These are phyloP conservation scores for Podargus strigoides DNA, from an alignment of 2,797 vertebrate species.

Conservation along the genomic window DNA sequence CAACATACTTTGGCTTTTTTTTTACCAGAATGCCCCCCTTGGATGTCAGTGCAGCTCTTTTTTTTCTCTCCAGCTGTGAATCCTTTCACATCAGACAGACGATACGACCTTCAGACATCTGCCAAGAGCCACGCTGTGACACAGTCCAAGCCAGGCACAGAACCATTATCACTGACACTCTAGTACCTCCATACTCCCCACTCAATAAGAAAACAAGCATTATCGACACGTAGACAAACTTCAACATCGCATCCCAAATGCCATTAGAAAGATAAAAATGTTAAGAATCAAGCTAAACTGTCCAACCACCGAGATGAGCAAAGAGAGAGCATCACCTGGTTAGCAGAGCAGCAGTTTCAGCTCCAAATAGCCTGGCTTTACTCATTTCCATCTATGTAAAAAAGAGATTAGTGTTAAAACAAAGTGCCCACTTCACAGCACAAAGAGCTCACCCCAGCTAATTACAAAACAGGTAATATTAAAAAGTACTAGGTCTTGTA, in stretches of 20 bases:
- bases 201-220: constrained; percentile 9
- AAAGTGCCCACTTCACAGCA: constrained; percentile 54
- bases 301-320: background rate
- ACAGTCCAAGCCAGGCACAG: background rate
- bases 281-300: background rate
- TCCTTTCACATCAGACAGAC: background rate
- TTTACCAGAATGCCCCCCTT: background rate
- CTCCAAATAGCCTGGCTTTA: constrained; percentile 18
- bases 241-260: constrained; percentile 27
- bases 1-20: constrained; percentile 7
- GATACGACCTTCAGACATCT: background rate
- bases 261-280: background rate
- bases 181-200: constrained; percentile 8
- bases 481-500: constrained; percentile 19
- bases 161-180: constrained; percentile 4
- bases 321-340: background rate
- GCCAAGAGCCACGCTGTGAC: background rate
- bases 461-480: constrained; percentile 34
- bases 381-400: constrained; percentile 32
- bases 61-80: background rate
- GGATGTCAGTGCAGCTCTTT: constrained; percentile 1
- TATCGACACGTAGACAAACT: constrained; percentile 27
- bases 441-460: constrained; percentile 58
- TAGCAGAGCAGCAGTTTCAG: background rate
- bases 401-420: constrained; percentile 25